A percentile compares a stretch with the other conserved stretches of the same genome.
Conservation (phyloP, 2,797 vertebrate genomes). For the Poecilia gillii region DNA sequence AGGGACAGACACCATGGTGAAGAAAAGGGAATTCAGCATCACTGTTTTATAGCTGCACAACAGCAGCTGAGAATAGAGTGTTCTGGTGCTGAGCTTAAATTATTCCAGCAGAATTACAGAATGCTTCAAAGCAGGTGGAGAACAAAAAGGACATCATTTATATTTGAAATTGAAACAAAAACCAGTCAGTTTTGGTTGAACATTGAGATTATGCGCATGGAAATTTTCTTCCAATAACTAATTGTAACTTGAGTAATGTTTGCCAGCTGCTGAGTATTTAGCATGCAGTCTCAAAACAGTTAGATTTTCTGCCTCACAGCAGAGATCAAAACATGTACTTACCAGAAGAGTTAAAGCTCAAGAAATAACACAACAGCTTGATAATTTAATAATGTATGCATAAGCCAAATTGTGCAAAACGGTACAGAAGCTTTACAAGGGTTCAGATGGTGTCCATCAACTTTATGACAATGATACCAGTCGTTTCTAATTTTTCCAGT, state of each 20-base stretch:
- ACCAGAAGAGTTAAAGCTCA: not conserved
- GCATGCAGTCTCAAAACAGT: not conserved
- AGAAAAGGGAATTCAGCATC: not conserved
- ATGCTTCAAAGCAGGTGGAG: not conserved
- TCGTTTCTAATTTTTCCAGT: not conserved
- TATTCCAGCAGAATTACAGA: slow-evolving; percentile 2
- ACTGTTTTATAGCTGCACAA: not conserved
- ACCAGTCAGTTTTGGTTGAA: not conserved
- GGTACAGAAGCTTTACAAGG: not conserved
- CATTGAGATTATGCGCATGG: not conserved
- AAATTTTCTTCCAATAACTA: not conserved
- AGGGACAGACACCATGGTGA: slow-evolving; percentile 2
- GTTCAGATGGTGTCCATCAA: not conserved
- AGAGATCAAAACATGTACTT: not conserved
- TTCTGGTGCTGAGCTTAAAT: not conserved
- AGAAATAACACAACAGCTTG: slow-evolving; percentile 1
- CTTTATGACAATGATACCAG: not conserved
- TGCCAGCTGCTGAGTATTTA: slow-evolving; percentile 9
- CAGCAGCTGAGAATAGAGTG: not conserved
- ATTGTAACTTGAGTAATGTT: not conserved
- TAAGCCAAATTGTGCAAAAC: not conserved
- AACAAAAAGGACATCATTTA: not conserved
- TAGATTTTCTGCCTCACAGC: not conserved
- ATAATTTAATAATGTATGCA: not conserved
- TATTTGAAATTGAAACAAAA: not conserved